Percentiles rank a stretch among this genome's conserved stretches.
phyloP scores from a whole-genome alignment of 2,113 vertebrate species.

The Rhinolophus sinicus region DNA sequence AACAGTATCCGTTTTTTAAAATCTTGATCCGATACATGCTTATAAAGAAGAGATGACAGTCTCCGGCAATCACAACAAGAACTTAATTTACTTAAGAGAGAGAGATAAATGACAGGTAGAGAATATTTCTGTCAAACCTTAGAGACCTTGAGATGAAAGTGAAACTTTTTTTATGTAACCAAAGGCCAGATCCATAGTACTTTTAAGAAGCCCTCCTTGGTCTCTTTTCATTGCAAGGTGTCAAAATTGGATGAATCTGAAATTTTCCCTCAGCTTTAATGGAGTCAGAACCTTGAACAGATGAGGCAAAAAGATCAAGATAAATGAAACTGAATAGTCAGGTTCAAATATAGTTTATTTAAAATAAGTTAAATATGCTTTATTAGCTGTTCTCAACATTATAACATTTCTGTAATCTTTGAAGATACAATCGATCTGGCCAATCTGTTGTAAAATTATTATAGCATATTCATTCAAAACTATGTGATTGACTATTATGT shows the following conservation, averaged over 20 bases:
- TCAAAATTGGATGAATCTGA: slow-evolving; percentile 14
- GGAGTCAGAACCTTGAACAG: background rate
- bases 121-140: slow-evolving; percentile 36
- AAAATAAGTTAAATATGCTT: background rate
- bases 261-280: slow-evolving; percentile 3
- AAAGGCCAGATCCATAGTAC: slow-evolving; percentile 47
- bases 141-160: slow-evolving; percentile 66
- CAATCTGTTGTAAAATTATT: background rate
- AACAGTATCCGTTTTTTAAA: slow-evolving; percentile 46
- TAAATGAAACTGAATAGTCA: background rate
- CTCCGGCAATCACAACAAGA: slow-evolving; percentile 32
- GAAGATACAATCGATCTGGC: background rate
- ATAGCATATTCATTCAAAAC: background rate
- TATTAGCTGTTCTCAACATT: background rate
- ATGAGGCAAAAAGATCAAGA: background rate
- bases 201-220: slow-evolving; percentile 17
- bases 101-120: slow-evolving; percentile 62
- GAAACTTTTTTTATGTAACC: slow-evolving; percentile 12
- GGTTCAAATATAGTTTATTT: background rate
- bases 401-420: background rate
- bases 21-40: slow-evolving; percentile 61
- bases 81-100: slow-evolving; percentile 70
- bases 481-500: background rate
- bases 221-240: slow-evolving; percentile 18
- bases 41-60: slow-evolving; percentile 57